Conservation (phyloP, 1,140 invertebrate species). For the Anthonomus grandis region DNA sequence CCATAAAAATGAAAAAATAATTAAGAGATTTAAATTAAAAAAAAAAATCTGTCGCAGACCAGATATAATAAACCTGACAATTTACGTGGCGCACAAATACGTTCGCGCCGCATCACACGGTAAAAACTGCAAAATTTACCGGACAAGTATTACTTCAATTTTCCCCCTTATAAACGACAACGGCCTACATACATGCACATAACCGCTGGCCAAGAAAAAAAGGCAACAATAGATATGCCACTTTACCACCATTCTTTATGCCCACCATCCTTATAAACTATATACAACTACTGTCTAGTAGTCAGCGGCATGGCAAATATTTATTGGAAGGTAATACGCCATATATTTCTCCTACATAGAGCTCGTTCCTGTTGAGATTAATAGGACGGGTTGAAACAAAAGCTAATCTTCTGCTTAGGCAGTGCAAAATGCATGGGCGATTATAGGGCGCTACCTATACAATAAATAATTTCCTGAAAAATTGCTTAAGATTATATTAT, state of each 20-base stretch:
- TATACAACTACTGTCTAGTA: conserved; percentile 28
- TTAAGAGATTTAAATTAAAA: too few species aligned
- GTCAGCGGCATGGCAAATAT: conserved; percentile 25
- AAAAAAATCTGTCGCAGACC: too few species aligned
- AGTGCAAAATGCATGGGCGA: background rate
- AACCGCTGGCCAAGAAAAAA: conserved; percentile 15
- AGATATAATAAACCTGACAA: too few species aligned
- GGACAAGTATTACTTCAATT: background rate
- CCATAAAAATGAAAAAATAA: too few species aligned
- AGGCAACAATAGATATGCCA: conserved; percentile 18
- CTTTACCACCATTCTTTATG: conserved; percentile 16
- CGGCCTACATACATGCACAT: conserved; percentile 15
- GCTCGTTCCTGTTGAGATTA: conserved; percentile 15
- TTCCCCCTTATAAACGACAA: conserved; percentile 2
- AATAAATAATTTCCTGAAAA: too few species aligned
- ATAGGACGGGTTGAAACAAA: conserved; percentile 17
- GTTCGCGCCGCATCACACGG: too few species aligned
- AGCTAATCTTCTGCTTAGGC: background rate
- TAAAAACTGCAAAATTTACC: too few species aligned
- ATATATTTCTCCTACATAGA: conserved; percentile 23
- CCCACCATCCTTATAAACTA: conserved; percentile 25
- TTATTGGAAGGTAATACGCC: conserved; percentile 27
- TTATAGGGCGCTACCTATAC: too few species aligned
- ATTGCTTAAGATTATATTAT: too few species aligned
- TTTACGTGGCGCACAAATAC: too few species aligned